Evolutionary conservation across 2,888 invertebrate genomes (phyloP), one percentile per base, ranked within the genome.

Genomic region (Panopea generosa): DNA sequence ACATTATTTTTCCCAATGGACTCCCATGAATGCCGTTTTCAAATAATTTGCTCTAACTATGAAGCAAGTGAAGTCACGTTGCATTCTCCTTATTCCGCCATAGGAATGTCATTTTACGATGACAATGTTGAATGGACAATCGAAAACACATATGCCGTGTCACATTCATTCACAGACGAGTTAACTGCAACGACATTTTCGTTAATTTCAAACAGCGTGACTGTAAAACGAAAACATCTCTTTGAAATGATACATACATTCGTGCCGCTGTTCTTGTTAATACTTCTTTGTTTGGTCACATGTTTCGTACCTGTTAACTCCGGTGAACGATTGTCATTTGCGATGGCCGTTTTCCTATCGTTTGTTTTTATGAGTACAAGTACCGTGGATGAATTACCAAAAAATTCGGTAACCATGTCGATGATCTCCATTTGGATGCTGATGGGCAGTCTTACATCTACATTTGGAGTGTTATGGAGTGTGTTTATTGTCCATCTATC

Each of bases 261-360:
- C 2, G 2, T 18, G 1, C 56, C 56, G 20, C 22, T 56, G 2
- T n/a, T 56, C 6, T 2, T 56, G 14, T 16, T 56, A 14, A 18
- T 11, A 2, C 6, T 6, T 33, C 16, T 56, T 2, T 33, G 38
- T 20, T 7, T 56, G 2, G 22, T 56, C 16, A 33, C 33, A 20
- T 56, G 22, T 38, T n/a, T 56, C 16, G n/a, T 56, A 33, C 56
- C 56, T 2, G 56, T 33, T 16, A 38, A 56, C 11, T 56, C 56
- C 20, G 56, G 56, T 33, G 56, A 56, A 56, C 56, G 56, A 1
- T 20, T 56, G 24, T 56, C 56, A 6, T 56, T 33, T 33, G 29
- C 56, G 2, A 33, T 38, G 6, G 38, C 56, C 2, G 20, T 56
- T n/a, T 20, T 56, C 2, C 20, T 56, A 1, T 27, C 56, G 2